These are phyloP conservation scores for Frankliniella intonsa DNA, from an alignment of 2,888 invertebrate genomes.

Conservation along the genomic window DNA sequence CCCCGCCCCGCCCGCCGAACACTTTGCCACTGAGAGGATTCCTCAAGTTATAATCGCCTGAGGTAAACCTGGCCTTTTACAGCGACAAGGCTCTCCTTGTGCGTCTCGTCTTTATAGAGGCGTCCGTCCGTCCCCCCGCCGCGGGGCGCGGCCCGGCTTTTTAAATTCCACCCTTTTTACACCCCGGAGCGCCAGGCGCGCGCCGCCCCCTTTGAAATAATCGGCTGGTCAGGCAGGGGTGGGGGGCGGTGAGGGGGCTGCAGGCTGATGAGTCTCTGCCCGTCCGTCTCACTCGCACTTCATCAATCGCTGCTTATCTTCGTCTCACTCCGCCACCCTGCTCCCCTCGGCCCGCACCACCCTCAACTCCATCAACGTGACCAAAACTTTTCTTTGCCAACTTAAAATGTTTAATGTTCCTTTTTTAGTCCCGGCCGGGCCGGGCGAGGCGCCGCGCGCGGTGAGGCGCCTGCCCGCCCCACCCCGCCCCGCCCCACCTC, in stretches of 20 bases:
- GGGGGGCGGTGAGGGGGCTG: not conserved
- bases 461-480: constrained; percentile 1
- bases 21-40: too few species aligned
- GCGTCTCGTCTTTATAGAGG: too few species aligned
- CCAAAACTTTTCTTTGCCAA: constrained; percentile 25
- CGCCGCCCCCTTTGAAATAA: not conserved
- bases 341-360: not conserved
- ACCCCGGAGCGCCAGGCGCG: not conserved
- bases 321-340: not conserved
- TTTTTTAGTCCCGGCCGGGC: constrained; percentile 7
- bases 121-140: too few species aligned
- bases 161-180: not conserved
- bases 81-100: too few species aligned
- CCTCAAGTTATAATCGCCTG: too few species aligned
- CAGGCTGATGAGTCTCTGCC: too few species aligned
- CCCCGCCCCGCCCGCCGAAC: too few species aligned
- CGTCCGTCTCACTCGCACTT: not conserved
- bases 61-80: too few species aligned
- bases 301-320: not conserved
- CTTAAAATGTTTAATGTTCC: constrained; percentile 25
- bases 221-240: not conserved
- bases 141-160: too few species aligned
- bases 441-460: not conserved
- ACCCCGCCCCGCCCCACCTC: not conserved
- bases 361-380: constrained; percentile 16